A percentile compares a stretch with the other conserved stretches of the same genome.
Evolutionary conservation across 2,888 invertebrate genomes (phyloP).

Genomic region (Hirtodrosophila confusa): DNA sequence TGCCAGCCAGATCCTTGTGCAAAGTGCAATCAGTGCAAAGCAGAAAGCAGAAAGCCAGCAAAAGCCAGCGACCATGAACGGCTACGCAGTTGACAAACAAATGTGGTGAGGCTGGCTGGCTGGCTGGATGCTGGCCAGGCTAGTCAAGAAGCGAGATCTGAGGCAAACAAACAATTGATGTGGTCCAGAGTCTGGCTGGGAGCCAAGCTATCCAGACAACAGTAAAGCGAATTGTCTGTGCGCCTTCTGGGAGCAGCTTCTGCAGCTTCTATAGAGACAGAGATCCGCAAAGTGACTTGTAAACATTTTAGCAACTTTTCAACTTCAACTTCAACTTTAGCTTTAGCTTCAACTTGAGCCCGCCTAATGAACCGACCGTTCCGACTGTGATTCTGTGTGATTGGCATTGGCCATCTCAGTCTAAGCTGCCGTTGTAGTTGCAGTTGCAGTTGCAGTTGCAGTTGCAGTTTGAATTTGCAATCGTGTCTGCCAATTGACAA

Average conservation of each 20-base stretch:
- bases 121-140: conserved; percentile 28
- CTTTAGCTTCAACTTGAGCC: conserved; percentile 36
- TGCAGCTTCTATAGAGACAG: conserved; percentile 33
- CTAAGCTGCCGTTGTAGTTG: conserved; percentile 6
- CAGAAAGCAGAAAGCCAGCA: conserved; percentile 56
- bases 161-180: conserved; percentile 77
- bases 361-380: conserved; percentile 74
- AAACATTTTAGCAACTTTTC: conserved; percentile 80
- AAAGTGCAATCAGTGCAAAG: conserved; percentile 82
- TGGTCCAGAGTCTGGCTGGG: conserved; percentile 38
- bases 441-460: conserved; percentile 17
- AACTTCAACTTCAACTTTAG: conserved; percentile 63
- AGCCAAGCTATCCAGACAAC: conserved; percentile 58
- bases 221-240: conserved; percentile 70
- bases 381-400: conserved; percentile 50
- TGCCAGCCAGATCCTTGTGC: conserved; percentile 62
- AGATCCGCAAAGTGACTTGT: conserved; percentile 75
- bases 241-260: conserved; percentile 21
- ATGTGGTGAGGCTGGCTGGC: conserved; percentile 18
- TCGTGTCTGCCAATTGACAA: conserved; percentile 79
- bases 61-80: conserved; percentile 73
- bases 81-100: conserved; percentile 79
- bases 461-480: conserved; percentile 52
- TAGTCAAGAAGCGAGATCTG: conserved; percentile 54
- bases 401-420: conserved; percentile 58